Conservation (phyloP, 37 sponge, comb jelly and placozoan genomes). For the Amphimedon queenslandica region DNA sequence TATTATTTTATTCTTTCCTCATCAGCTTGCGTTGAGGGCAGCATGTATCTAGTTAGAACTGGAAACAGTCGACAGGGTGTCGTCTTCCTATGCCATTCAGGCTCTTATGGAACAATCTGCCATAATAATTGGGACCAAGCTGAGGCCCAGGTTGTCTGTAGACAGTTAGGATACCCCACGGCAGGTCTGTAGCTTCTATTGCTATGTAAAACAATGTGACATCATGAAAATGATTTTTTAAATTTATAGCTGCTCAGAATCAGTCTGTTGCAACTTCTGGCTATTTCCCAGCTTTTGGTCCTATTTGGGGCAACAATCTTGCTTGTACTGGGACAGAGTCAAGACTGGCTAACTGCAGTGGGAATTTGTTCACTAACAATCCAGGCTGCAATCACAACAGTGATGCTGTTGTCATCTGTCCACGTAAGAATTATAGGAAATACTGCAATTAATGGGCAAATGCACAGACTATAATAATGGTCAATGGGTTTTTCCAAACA, state of each 20-base stretch:
- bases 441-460: too few species aligned
- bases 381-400: not conserved
- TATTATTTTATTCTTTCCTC: too few species aligned
- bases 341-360: not conserved
- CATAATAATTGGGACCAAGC: not conserved
- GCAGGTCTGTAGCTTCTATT: too few species aligned
- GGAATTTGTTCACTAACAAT: not conserved
- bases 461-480: too few species aligned
- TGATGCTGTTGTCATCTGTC: not conserved
- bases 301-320: not conserved
- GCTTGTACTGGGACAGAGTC: not conserved
- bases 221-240: too few species aligned
- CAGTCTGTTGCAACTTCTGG: too few species aligned
- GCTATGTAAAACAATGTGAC: too few species aligned
- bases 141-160: not conserved
- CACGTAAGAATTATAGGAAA: too few species aligned
- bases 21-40: not conserved
- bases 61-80: not conserved
- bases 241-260: too few species aligned
- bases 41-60: not conserved
- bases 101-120: not conserved
- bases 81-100: not conserved
- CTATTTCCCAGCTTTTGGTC: not conserved
- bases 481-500: too few species aligned
- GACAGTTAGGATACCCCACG: not conserved